Conservation (phyloP, 1,140 invertebrate species). For the Calosoma granatense region DNA sequence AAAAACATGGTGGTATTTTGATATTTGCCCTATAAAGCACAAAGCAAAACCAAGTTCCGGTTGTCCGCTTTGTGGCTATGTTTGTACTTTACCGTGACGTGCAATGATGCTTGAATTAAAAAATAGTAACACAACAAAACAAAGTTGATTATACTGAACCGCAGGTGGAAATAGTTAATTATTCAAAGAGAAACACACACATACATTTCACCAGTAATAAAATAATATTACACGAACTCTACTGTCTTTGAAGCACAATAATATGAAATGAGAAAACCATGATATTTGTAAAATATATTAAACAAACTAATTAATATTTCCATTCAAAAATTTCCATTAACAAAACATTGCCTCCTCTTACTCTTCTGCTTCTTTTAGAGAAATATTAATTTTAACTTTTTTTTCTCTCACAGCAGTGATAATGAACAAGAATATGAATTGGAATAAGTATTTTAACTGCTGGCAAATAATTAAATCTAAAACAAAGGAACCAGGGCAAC, state of each 20-base stretch:
- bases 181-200: no score
- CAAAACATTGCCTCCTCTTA: no score
- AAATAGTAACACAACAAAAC: background rate
- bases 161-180: background rate
- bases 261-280: no score
- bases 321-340: no score
- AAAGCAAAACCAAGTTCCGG: background rate
- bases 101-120: conserved; percentile 8
- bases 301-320: no score
- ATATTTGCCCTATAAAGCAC: background rate
- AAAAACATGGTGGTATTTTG: background rate
- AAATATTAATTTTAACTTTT: no score
- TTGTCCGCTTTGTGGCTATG: background rate
- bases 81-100: background rate
- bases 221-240: no score
- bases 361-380: no score
- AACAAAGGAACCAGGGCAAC: background rate
- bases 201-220: no score
- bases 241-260: no score
- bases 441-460: conserved; percentile 3
- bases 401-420: no score
- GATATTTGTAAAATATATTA: no score
- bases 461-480: conserved; percentile 5
- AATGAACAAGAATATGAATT: conserved; percentile 2
- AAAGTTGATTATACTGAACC: background rate